phyloP scores from a whole-genome alignment of 2,797 vertebrate species.

The Galago senegalensis region DNA sequence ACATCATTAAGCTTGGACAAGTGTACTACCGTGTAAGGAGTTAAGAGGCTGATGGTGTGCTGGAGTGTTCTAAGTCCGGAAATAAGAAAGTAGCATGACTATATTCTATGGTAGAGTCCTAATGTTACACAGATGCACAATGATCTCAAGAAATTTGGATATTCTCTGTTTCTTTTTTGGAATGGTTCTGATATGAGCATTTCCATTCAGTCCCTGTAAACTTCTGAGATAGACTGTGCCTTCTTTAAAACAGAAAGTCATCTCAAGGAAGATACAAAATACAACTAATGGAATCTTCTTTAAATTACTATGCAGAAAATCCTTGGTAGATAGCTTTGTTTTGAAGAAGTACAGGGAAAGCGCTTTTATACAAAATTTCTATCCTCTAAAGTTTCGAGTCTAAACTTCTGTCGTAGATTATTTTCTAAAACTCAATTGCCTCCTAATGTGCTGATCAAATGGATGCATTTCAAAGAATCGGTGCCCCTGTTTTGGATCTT shows the following conservation, averaged over 20 bases:
- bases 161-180: background rate
- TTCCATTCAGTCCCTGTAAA: background rate
- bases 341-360: background rate
- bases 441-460: background rate
- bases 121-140: background rate
- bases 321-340: background rate
- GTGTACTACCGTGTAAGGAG: background rate
- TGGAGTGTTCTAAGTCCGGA: background rate
- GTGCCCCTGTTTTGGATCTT: background rate
- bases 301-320: conserved; percentile 27
- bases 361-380: background rate
- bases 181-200: background rate
- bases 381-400: background rate
- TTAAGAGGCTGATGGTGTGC: background rate
- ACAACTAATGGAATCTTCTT: background rate
- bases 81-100: background rate
- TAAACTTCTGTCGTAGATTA: conserved; percentile 8
- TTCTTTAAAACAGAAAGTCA: conserved; percentile 57
- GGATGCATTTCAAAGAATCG: background rate
- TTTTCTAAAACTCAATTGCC: background rate
- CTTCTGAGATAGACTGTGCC: background rate
- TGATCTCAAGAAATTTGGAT: background rate
- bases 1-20: background rate
- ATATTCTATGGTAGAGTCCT: background rate
- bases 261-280: background rate